phyloP scores from a whole-genome alignment of 92 coral and sea anemone species.

The Actinostola sp. region DNA sequence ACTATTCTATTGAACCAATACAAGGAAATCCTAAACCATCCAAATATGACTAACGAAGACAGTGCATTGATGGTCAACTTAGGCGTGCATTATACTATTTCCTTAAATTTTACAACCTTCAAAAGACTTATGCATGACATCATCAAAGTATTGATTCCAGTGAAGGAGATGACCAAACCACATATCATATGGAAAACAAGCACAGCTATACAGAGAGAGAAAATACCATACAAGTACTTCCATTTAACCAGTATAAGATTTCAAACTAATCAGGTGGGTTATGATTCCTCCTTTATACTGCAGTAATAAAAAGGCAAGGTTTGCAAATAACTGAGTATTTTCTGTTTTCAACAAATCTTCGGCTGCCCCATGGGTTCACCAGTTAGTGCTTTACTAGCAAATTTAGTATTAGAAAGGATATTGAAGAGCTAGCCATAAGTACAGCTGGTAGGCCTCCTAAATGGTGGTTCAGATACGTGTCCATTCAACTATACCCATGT shows the following conservation, averaged over 20 bases:
- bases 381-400: too few species aligned
- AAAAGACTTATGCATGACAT: slow-evolving; percentile 41
- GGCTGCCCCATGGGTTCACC: too few species aligned
- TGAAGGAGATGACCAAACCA: slow-evolving; percentile 27
- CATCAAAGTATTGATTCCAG: slow-evolving; percentile 24
- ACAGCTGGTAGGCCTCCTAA: too few species aligned
- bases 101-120: slow-evolving; percentile 58
- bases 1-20: slow-evolving; percentile 40
- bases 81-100: slow-evolving; percentile 56
- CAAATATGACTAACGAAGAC: slow-evolving; percentile 38
- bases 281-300: too few species aligned
- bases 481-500: too few species aligned
- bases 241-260: slow-evolving; percentile 22
- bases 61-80: slow-evolving; percentile 60
- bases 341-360: too few species aligned
- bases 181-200: slow-evolving; percentile 59
- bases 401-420: too few species aligned
- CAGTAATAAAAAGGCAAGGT: too few species aligned
- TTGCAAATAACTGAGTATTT: too few species aligned
- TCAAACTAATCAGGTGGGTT: slow-evolving; percentile 3
- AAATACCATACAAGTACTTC: slow-evolving; percentile 13
- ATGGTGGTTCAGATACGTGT: too few species aligned
- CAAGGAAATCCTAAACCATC: slow-evolving; percentile 24
- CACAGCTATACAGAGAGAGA: slow-evolving; percentile 68
- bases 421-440: too few species aligned